Percentiles rank a stretch among this genome's conserved stretches.
Evolutionary conservation across 2,113 vertebrate species (phyloP).

Genomic region (Puffinus mauretanicus): DNA sequence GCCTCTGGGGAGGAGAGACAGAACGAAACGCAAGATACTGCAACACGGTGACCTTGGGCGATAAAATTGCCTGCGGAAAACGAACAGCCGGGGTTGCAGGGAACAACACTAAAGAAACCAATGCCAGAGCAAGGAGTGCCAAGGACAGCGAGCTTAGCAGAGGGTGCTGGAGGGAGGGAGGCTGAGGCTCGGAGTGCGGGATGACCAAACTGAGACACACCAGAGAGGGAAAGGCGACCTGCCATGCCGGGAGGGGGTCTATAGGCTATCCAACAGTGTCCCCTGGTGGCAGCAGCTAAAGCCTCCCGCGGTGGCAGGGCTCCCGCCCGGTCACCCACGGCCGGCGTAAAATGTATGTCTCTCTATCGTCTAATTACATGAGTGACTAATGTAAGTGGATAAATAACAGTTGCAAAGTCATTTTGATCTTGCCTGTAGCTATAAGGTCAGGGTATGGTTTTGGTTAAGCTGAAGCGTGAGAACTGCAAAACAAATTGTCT

Average conservation of each 20-base stretch:
- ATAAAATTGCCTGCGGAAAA: not conserved
- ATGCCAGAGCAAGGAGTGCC: not conserved
- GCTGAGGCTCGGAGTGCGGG: not conserved
- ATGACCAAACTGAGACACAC: not conserved
- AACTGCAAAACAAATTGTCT: not conserved
- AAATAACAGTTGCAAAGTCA: not conserved
- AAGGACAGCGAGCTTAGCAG: not conserved
- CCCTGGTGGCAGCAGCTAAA: conserved; percentile 1
- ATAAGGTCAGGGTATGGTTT: not conserved
- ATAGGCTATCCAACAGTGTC: conserved; percentile 43
- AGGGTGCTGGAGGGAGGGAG: not conserved
- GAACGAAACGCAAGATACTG: not conserved
- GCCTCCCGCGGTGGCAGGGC: not conserved
- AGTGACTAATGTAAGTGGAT: not conserved
- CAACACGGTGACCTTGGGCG: not conserved
- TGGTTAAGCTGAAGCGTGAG: not conserved
- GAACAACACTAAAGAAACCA: not conserved
- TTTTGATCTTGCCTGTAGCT: not conserved
- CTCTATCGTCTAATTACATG: not conserved
- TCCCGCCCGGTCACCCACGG: not conserved
- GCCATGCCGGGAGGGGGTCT: not conserved
- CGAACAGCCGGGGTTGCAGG: not conserved
- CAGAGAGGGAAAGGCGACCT: not conserved
- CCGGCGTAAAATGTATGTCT: fast-evolving
- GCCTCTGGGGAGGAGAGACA: not conserved